Base-by-base conservation (phyloP, 2,113 vertebrate genomes). In the Urocynchramus pylzowi region DNA sequence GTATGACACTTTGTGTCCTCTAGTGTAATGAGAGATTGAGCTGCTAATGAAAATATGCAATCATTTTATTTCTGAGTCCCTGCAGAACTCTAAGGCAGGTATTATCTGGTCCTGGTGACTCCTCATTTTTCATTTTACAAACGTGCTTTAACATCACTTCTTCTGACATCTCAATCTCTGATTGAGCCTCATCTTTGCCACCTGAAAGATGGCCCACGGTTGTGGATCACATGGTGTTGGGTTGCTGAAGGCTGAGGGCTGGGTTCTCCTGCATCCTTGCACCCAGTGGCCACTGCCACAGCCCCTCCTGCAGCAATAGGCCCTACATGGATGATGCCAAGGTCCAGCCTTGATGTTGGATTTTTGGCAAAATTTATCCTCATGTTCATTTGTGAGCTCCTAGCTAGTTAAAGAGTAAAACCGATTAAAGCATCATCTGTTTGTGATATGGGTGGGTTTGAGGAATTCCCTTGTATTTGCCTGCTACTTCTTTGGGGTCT, bases 21-120 rank as follows among this genome's bases (percentile, higher is more conserved):
- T 84, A 63, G 95, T 94, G 95, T 97, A 96, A 97, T 96, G 90
- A 97, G 96, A 93, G 92, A 94, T 93, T 95, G 96, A 95, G 90
- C 93, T 81, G 95, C 96, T 97, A 96, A 97, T 97, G 96, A 97
- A 97, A 97, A 96, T 97, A 95, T 96, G 96, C 96, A 97, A 95
- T 96, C 88, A 90, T 96, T 97, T 96, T 92, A 94, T 97, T 96
- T 94, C 91, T 83, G 83, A 92, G 83, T 96, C 96, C 93, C 95
- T 89, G 83, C 73, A 95, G 93, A 89, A 96, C 93, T 96, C 92
- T 90, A 75, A 87, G 80, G 89, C 83, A 94, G 92, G 95, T 97
- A 95, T 95, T 93, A 94, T 86, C 95, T 94, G 86, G 88, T 96
- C 76, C 41, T 93, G 90, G 96, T 84, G 96, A 86, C 88, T 96